Evolutionary conservation across 2,797 vertebrate genomes (phyloP), one percentile per base, ranked within the genome.

Genomic region (Erpetoichthys calabaricus): DNA sequence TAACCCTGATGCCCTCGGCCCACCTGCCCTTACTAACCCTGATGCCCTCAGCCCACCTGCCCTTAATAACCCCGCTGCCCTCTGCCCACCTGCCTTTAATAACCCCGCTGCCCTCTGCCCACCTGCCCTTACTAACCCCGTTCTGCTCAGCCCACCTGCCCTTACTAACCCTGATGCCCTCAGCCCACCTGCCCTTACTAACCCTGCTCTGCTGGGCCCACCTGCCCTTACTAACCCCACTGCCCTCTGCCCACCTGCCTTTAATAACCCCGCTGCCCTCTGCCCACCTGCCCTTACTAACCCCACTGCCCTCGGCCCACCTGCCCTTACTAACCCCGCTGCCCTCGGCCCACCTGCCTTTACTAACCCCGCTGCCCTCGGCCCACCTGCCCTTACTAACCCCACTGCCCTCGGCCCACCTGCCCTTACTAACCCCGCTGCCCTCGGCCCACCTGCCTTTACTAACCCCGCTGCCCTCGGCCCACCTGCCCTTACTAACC

Each of bases 211-310:
- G 41, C 43, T 8, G n/a, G n/a, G n/a, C n/a, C n/a, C n/a, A n/a
- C n/a, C n/a, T n/a, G n/a, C n/a, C n/a, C n/a, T n/a, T n/a, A n/a
- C 2, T 25, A 25, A 25, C 25, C 25, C 25, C 25, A 25, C 25
- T 25, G 25, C n/a, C n/a, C n/a, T n/a, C n/a, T n/a, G n/a, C 25
- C 25, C 25, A 25, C n/a, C n/a, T n/a, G n/a, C n/a, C n/a, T n/a
- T n/a, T n/a, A n/a, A 61, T 62, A 62, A 49, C 59, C 68, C 82
- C 78, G 70, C n/a, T n/a, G n/a, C n/a, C n/a, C n/a, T n/a, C 68
- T 64, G 47, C 2, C 42, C 3, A 42, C 47, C 47, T 5, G 7
- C 3, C 47, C 60, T 63, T 57, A 53, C 63, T 50, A 41, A 56
- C n/a, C 59, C 56, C 3, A 10, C 58, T 9, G 42, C 46, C 47